Conservation (phyloP, 1,140 invertebrate genomes). For the Caenorhabditis briggsae region DNA sequence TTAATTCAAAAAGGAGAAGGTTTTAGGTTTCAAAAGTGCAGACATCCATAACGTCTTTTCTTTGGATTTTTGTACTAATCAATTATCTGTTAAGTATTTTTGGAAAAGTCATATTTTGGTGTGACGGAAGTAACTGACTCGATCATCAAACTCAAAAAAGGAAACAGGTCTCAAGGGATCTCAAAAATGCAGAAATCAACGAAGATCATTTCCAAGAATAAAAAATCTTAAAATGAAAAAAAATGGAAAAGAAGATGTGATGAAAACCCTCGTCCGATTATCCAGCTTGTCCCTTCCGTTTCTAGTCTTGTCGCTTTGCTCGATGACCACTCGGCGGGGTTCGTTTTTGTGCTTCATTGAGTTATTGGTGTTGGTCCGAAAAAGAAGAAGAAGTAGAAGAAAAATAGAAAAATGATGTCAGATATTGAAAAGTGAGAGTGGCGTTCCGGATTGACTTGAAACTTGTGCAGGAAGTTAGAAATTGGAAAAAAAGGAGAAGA, state of each 20-base stretch:
- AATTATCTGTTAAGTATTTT: neutral
- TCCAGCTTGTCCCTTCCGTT: neutral
- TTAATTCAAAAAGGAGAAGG: no score
- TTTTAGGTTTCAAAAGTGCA: neutral
- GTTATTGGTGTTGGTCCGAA: neutral
- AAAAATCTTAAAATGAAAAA: neutral
- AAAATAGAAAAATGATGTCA: slow-evolving; percentile 12
- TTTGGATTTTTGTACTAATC: slow-evolving; percentile 1
- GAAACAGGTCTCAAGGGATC: neutral
- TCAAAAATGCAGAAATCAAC: neutral
- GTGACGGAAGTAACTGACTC: neutral
- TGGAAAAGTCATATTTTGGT: slow-evolving; percentile 1
- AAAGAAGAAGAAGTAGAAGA: no score
- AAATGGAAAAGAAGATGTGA: neutral
- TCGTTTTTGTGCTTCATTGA: slow-evolving; percentile 4
- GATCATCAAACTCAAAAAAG: slow-evolving; percentile 1
- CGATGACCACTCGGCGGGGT: neutral
- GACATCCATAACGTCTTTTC: neutral
- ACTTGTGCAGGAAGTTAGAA: no score
- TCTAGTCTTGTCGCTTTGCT: neutral
- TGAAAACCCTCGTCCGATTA: slow-evolving; percentile 24
- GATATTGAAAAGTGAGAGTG: neutral
- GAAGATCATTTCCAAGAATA: slow-evolving; percentile 1
- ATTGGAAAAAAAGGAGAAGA: neutral
- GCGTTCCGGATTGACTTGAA: slow-evolving; percentile 20